phyloP scores from a whole-genome alignment of 2,113 vertebrate species.

The Phainopepla nitens region DNA sequence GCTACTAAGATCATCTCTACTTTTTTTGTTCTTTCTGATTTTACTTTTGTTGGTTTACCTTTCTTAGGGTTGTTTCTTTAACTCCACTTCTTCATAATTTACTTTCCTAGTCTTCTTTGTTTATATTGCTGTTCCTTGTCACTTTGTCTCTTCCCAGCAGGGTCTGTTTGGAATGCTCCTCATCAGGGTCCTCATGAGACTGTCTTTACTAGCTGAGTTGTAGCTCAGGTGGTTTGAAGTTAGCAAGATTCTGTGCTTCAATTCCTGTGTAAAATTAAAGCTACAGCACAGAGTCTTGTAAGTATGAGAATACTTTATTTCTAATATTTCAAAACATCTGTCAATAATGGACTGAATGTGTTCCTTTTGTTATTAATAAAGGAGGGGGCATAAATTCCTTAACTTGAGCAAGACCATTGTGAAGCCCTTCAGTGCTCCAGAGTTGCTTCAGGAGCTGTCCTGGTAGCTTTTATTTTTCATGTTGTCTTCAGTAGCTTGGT shows the following conservation, averaged over 20 bases:
- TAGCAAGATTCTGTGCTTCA: constrained; percentile 57
- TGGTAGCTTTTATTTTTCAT: background rate
- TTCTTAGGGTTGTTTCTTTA: background rate
- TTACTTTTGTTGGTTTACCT: background rate
- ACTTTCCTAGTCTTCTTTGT: background rate
- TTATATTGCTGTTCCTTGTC: constrained; percentile 5
- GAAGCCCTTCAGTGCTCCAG: background rate
- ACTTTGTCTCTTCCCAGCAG: constrained; percentile 40
- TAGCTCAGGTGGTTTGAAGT: constrained; percentile 52
- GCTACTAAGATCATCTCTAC: background rate
- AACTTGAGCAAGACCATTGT: background rate
- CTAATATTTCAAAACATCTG: background rate
- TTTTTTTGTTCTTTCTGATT: background rate
- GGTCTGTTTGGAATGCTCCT: background rate
- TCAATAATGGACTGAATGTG: background rate
- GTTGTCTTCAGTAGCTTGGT: background rate
- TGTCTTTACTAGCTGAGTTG: background rate
- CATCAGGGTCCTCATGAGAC: background rate
- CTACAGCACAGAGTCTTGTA: constrained; percentile 58
- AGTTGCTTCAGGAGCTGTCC: background rate
- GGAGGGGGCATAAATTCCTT: background rate
- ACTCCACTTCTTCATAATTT: background rate
- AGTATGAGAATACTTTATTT: constrained; percentile 36
- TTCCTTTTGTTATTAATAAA: background rate
- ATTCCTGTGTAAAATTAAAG: constrained; percentile 39